Percentiles rank a stretch among this genome's conserved stretches.
phyloP scores from a whole-genome alignment of 2,888 invertebrate species.

The Siphlonurus alternatus region DNA sequence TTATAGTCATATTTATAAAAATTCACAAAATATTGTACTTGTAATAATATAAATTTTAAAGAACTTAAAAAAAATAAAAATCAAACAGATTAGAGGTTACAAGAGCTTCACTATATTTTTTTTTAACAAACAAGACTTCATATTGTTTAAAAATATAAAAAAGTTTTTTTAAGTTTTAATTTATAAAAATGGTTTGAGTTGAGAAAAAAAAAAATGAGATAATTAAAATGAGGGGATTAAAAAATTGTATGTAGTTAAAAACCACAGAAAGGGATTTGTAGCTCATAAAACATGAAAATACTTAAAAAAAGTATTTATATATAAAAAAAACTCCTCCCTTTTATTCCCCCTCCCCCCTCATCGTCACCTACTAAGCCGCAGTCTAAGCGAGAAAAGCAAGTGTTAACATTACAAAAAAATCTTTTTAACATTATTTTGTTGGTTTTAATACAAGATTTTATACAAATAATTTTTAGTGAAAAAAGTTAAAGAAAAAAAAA shows the following conservation, averaged over 20 bases:
- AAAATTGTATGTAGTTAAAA: background rate
- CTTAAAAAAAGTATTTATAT: background rate
- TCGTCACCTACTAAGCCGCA: background rate
- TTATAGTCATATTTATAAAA: no score
- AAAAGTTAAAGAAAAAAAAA: no score
- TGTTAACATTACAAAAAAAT: background rate
- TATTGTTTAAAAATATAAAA: no score
- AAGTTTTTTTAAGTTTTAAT: no score
- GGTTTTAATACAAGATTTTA: no score
- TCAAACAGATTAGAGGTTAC: no score
- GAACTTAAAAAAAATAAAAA: no score
- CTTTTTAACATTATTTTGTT: background rate
- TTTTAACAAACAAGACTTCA: no score
- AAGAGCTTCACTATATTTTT: no score
- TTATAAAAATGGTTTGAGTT: background rate
- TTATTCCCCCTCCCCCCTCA: constrained; percentile 2
- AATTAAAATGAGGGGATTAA: background rate
- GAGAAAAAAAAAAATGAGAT: background rate
- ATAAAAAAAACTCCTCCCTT: background rate
- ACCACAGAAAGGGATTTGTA: background rate
- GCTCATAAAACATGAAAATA: background rate
- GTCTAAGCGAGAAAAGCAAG: background rate
- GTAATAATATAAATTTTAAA: no score
- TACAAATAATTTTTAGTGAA: background rate
- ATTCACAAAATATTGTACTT: no score